Percentiles rank a stretch among this genome's conserved stretches.
Evolutionary conservation across 2,113 vertebrate genomes (phyloP).

Genomic region (Ailurus styani): DNA sequence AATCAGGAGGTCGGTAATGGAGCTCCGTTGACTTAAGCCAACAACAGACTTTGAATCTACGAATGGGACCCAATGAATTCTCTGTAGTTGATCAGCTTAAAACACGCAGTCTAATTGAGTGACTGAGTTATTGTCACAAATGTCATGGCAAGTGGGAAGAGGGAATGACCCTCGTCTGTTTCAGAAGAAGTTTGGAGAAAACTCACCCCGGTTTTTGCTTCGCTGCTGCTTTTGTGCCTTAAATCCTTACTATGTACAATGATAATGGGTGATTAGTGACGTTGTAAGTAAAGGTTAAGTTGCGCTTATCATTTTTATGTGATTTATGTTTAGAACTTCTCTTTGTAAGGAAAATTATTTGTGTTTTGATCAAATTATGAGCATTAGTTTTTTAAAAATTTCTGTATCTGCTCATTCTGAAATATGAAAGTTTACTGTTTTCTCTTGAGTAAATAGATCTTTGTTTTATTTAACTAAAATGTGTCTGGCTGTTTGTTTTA

Average conservation of each 20-base stretch:
- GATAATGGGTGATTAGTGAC: neutral
- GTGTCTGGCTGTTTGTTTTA: neutral
- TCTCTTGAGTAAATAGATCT: slow-evolving; percentile 1
- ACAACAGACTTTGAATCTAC: neutral
- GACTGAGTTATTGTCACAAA: neutral
- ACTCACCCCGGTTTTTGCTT: neutral
- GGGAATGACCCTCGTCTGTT: neutral
- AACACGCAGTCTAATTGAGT: neutral
- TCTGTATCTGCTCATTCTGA: slow-evolving; percentile 21
- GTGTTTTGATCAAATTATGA: slow-evolving; percentile 15
- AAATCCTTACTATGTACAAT: neutral
- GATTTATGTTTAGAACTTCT: slow-evolving; percentile 26
- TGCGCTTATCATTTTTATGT: neutral
- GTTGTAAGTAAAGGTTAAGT: neutral
- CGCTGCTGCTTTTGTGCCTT: neutral
- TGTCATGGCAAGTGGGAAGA: neutral
- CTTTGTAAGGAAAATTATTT: slow-evolving; percentile 1
- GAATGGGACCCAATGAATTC: neutral
- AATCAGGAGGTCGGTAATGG: neutral
- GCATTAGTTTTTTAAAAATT: neutral
- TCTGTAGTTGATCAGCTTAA: neutral
- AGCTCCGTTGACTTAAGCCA: neutral
- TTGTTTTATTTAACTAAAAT: slow-evolving; percentile 39
- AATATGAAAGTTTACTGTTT: neutral
- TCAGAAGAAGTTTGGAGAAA: neutral